Evolutionary conservation across 2,113 vertebrate species (phyloP), one percentile per base, ranked within the genome.

Genomic region (Heterocephalus glaber): DNA sequence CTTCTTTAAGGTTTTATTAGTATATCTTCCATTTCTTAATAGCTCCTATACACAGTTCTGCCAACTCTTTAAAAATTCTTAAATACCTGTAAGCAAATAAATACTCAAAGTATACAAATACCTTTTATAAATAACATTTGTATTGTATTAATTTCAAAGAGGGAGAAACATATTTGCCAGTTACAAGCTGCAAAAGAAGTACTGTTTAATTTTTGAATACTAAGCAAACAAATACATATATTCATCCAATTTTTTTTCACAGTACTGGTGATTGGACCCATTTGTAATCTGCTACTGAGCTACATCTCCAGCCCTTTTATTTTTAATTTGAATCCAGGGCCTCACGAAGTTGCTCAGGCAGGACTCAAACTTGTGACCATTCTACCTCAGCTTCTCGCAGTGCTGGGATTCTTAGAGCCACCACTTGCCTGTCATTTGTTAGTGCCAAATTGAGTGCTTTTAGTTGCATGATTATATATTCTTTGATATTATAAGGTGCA

Each of bases 141-240:
- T 24, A 49, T 13, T 63, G 38, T 68, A 35, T 60, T 76, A 44
- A 81, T 92, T 95, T 97, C 72, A 91, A 93, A 89, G 92, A 54
- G 72, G 54, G 41, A 92, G 60, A 79, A 14, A 49, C 11, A 7
- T 58, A 47, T 66, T 92, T 89, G 56, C 28, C 87, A 58, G 44
- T 86, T 80, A 61, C 22, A 92, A 70, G 38, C 80, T 68, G 7
- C 16, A 38, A 74, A 70, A 83, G n/a, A 68, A 88, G 56, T n/a
- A 9, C 70, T 87, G 13, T 85, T 92, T 83, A 88, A 49, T 92
- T 94, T 83, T 82, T 70, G 5, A 92, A 70, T 12, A 58, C 19
- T 86, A 84, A 92, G 35, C 41, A 24, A 96, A 70, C 24, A 77
- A 76, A 68, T 61, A 44, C 13, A 38, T 41, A 66, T 35, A 58